Evolutionary conservation across 1,140 invertebrate species (phyloP), one percentile per base, ranked within the genome.

Genomic region (Orius insidiosus): DNA sequence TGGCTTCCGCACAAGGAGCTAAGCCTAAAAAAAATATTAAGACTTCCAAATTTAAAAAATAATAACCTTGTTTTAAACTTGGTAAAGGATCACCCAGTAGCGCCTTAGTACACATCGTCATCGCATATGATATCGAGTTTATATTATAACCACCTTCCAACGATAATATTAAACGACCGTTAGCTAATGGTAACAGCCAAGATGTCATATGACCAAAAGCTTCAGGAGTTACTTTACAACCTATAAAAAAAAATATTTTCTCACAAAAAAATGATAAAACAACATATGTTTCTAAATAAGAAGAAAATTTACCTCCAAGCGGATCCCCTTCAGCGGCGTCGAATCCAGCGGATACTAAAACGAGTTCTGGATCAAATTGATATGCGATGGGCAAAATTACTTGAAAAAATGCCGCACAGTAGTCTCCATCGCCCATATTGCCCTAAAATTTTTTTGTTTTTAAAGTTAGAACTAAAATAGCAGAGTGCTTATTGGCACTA

Each of bases 131-230:
- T 47, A 87, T 83, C 2, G 85, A 82, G 43, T n/a, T 77, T 5
- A 88, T 65, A 60, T n/a, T 92, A 64, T 95, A 95, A 5, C 90
- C 90, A n/a, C 89, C 90, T 68, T 98, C 93, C 1, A 96, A 66
- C 33, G 78, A 76, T 0, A 95, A 56, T 41, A 96, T 72, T 1
- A 95, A 58, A 43, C 72, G 74, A 1, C 92, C 90, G 54, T 78
- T 77, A 0, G 92, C 89, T 34, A 96, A 59, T 0, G 75, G 67
- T 5, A 72, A 74, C 1, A 98, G 61, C 67, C 88, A 75, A 45
- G 89, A 80, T 0, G 88, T 90, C 66, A 97, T 80, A 52, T 88
- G 78, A 1, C 79, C 87, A 60, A 83, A 97, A 52, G 80, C 78
- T 65, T 86, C 82, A 1, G 94, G 89, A 0, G 77, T 75, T 1